Conservation (phyloP, 2,888 invertebrate genomes). For the Escarpia spicata region DNA sequence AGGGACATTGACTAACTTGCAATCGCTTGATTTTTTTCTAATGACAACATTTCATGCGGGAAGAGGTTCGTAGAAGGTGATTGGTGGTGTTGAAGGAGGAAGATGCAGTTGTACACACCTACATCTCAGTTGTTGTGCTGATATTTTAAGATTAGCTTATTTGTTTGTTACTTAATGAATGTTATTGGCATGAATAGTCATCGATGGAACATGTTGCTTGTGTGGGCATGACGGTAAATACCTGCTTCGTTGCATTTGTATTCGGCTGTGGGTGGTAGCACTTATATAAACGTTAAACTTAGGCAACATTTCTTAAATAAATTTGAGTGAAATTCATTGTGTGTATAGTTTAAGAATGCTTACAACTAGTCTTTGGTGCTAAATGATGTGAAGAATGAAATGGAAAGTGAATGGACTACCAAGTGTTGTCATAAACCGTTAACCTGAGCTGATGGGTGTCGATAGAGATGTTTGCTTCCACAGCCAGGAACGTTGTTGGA, state of each 20-base stretch:
- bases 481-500: neutral
- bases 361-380: neutral
- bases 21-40: neutral
- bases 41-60: neutral
- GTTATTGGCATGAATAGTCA: neutral
- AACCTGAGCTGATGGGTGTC: neutral
- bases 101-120: neutral
- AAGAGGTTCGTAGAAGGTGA: no score
- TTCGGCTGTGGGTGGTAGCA: neutral
- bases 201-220: neutral
- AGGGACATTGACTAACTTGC: neutral
- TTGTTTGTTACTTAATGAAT: neutral
- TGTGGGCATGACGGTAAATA: neutral
- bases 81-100: neutral
- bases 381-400: neutral
- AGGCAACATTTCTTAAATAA: neutral
- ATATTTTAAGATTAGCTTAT: neutral
- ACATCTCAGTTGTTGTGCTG: neutral
- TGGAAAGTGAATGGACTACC: neutral
- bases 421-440: neutral
- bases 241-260: neutral
- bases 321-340: neutral
- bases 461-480: neutral
- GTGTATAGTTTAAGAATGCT: neutral
- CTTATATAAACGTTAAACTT: neutral